Base-by-base conservation (phyloP, 2,113 vertebrate genomes). In the Cettia cetti region DNA sequence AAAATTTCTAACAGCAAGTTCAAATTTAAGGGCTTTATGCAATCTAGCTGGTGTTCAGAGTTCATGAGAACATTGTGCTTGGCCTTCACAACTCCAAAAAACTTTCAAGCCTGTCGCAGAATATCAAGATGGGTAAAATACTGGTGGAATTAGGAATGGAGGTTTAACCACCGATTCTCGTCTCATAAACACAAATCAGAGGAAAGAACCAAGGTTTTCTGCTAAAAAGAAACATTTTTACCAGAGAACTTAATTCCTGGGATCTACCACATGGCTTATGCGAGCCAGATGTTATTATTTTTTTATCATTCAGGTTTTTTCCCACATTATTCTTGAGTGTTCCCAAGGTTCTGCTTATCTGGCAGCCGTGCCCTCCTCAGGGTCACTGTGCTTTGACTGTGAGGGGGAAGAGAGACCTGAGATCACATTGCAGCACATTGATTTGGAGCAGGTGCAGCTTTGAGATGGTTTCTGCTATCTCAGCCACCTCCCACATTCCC, bases 401-500 rank as follows among this genome's bases (percentile, higher is more conserved):
- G 0, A 69, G 30, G 35, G 45, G 47, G 57, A 53, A 79, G 77
- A 92, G 81, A 88, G 66, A 52, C 61, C 72, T 45, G 37, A 89
- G 91, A 89, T 94, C 56, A 68, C 86, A 68, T 91, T 91, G 93
- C 89, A 91, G 75, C 39, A 54, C 54, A 76, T 68, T 26, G 82
- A 86, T 97, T 86, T 82, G 89, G 82, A 94, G 95, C 93, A 96
- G 94, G 94, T 92, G 90, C 89, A 75, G 71, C 81, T 94, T 84
- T 76, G 61, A 91, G 86, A 81, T 78, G 54, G 61, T 82, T 92
- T 95, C 90, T 96, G 89, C 75, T 94, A 84, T 95, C 89, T 94
- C 93, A 93, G 42, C 84, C 87, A 95, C 96, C 90, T 97, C 97
- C 95, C 94, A 94, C 95, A 4, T 94, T 90, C 93, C 95, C n/a